Conservation (phyloP, 2,113 vertebrate species). For the Recurvirostra avosetta region DNA sequence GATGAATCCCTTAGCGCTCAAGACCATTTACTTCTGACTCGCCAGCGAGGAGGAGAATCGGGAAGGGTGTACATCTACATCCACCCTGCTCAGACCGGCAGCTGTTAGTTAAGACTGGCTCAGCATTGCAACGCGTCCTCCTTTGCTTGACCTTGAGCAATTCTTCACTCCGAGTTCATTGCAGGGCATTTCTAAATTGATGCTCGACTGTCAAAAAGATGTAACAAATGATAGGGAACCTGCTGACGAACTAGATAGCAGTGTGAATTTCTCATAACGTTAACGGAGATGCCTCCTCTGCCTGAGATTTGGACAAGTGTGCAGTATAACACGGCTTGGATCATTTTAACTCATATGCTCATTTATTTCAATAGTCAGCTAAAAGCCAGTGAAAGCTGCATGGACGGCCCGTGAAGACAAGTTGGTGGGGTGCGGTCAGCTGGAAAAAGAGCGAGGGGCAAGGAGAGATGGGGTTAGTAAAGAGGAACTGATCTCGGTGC, state of each 20-base stretch:
- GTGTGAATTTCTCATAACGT: neutral
- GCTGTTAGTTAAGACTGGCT: neutral
- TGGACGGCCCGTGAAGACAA: neutral
- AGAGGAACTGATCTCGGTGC: neutral
- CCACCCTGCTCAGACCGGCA: neutral
- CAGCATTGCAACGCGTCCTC: neutral
- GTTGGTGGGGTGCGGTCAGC: neutral
- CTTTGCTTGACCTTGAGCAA: neutral
- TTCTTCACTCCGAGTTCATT: neutral
- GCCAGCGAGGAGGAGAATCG: neutral
- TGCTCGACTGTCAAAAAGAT: slow-evolving; percentile 8
- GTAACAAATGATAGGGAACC: slow-evolving; percentile 29
- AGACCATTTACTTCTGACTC: neutral
- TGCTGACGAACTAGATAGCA: slow-evolving; percentile 11
- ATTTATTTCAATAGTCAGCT: slow-evolving; percentile 30
- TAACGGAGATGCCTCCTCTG: neutral
- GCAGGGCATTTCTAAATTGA: slow-evolving; percentile 43
- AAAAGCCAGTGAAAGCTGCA: neutral
- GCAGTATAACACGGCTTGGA: neutral
- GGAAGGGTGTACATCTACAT: neutral
- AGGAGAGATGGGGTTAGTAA: neutral
- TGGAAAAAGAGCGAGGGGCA: neutral
- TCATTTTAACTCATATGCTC: neutral
- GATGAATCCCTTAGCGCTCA: neutral
- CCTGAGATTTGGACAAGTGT: neutral